Percentiles rank a stretch among this genome's conserved stretches.
Conservation (phyloP, 1,140 invertebrate genomes). For the Adoxophyes honmai region DNA sequence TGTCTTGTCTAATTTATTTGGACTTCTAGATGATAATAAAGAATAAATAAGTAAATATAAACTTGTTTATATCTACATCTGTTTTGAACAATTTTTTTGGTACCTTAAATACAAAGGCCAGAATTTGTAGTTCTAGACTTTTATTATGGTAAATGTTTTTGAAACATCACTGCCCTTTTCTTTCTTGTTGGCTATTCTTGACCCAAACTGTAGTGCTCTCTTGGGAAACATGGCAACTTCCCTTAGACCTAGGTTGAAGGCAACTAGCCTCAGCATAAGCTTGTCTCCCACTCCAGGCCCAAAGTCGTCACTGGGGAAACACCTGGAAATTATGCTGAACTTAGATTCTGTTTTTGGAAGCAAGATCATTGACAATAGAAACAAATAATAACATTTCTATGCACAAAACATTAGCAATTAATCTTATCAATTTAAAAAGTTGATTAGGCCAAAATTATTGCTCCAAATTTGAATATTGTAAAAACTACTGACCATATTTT, state of each 20-base stretch:
- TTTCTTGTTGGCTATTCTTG: constrained; percentile 94
- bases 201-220: constrained; percentile 98
- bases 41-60: too few species aligned
- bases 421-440: too few species aligned
- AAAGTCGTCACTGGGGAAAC: constrained; percentile 80
- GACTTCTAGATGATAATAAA: too few species aligned
- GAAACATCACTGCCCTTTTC: constrained; percentile 92
- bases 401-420: background rate
- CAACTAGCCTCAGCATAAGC: constrained; percentile 89
- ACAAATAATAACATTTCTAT: background rate
- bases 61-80: too few species aligned
- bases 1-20: too few species aligned
- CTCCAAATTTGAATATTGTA: too few species aligned
- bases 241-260: constrained; percentile 83
- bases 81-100: too few species aligned
- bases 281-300: constrained; percentile 95
- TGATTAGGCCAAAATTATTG: too few species aligned
- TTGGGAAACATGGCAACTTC: constrained; percentile 87
- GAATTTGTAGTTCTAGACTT: too few species aligned
- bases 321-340: constrained; percentile 62
- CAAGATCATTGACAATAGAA: background rate
- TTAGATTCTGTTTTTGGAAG: too few species aligned
- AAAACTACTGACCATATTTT: too few species aligned
- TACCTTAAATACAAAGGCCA: too few species aligned
- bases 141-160: constrained; percentile 62